Percentiles rank a stretch among this genome's conserved stretches.
Evolutionary conservation across 1,140 invertebrate species (phyloP).

Genomic region (Neotoxoptera formosana): DNA sequence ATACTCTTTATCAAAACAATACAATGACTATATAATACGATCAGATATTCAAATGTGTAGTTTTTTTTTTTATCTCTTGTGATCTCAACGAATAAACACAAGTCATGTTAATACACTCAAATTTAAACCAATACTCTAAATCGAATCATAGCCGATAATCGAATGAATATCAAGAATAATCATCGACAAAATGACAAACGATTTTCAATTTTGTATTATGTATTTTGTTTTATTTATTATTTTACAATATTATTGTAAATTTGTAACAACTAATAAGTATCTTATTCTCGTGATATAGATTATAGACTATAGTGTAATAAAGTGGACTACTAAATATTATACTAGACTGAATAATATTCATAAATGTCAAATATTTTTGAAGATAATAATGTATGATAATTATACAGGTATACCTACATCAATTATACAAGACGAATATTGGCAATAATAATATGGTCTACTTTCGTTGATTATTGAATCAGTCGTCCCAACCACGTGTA

Average conservation of each 20-base stretch:
- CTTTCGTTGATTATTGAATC: neutral
- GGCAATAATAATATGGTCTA: neutral
- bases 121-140: neutral
- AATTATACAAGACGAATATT: neutral
- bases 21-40: too few species aligned
- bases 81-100: neutral
- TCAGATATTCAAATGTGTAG: neutral
- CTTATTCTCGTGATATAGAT: neutral
- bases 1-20: neutral
- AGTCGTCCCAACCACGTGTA: neutral
- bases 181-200: neutral
- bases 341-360: neutral
- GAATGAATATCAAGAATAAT: neutral
- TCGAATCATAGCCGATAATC: neutral
- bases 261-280: neutral
- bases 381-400: too few species aligned
- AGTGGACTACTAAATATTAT: neutral
- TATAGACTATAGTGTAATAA: neutral
- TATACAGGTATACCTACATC: neutral
- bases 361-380: neutral
- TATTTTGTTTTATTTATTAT: neutral
- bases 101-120: neutral
- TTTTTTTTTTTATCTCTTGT: neutral
- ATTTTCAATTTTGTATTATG: neutral
- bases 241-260: neutral